Base-by-base conservation (phyloP, 2,797 vertebrate genomes). In the Molossus molossus region DNA sequence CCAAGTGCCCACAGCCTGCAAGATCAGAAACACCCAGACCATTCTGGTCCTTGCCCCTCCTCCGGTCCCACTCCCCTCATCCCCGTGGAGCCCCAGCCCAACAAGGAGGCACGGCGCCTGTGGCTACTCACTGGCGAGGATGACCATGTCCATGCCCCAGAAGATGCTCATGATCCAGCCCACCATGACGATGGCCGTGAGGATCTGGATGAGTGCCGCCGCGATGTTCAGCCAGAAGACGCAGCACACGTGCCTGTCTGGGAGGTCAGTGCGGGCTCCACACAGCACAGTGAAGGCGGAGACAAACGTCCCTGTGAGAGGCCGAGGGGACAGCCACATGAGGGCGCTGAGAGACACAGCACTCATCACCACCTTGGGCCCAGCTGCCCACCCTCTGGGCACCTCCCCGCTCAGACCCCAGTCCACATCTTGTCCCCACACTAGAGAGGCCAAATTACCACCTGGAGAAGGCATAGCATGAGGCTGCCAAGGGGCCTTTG, bases 141-240 rank as follows among this genome's bases (percentile, higher is more conserved):
- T 99, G 98, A 99, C 99, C 99, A 99, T 99, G 98, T 99, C 99
- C 99, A 99, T 99, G 73, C 99, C 99, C 99, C 99, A 99, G 97
- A 99, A 99, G 99, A 99, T 99, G 98, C 99, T 99, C 99, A 99
- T 99, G 98, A 99, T 99, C 99, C 99, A 99, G 86, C 99, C 99
- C 80, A 99, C 99, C 99, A 99, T 99, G 98, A 99, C 99, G 0
- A 99, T 99, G 1, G 99, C 99, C 0, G 99, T 99, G 97, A 99
- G 98, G 95, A 99, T 99, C 98, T 99, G 99, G 98, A 99, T 99
- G 97, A 99, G 98, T 9, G 99, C 99, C 0, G 99, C 99, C 0
- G 99, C 99, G 11, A 99, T 99, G 97, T 99, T 99, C 84, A 99
- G 98, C 99, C 99, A 99, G 98, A 99, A 99, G 97, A 99, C 99